A percentile compares a stretch with the other conserved stretches of the same genome.
These are phyloP conservation scores for Ameiurus melas DNA, from an alignment of 2,113 vertebrate species.

Conservation along the genomic window DNA sequence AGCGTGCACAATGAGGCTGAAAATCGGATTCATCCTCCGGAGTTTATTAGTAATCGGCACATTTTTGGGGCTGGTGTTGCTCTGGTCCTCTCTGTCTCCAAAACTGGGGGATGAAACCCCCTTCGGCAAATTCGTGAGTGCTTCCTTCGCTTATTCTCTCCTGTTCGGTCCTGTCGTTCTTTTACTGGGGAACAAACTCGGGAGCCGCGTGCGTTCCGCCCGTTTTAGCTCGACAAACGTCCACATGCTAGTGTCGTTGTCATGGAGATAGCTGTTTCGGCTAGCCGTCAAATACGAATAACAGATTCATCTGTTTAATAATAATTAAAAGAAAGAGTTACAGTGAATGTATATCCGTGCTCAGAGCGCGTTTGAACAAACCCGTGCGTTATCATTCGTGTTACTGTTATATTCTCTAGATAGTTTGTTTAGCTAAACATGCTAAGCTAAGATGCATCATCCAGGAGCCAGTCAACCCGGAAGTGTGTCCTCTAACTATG, in stretches of 20 bases:
- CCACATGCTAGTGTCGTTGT: slow-evolving; percentile 57
- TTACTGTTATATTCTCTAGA: background rate
- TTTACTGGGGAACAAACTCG: background rate
- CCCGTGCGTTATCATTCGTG: too few species aligned
- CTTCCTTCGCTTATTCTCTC: background rate
- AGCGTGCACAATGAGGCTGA: slow-evolving; percentile 80
- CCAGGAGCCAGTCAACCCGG: background rate
- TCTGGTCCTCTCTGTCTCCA: slow-evolving; percentile 85
- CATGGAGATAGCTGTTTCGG: slow-evolving; percentile 62
- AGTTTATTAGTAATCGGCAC: slow-evolving; percentile 81
- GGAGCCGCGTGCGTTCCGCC: background rate
- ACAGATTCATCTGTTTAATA: background rate
- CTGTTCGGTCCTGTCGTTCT: background rate
- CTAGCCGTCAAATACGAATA: background rate
- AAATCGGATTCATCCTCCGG: slow-evolving; percentile 85
- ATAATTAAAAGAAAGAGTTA: too few species aligned
- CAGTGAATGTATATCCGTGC: background rate
- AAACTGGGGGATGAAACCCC: slow-evolving; percentile 71
- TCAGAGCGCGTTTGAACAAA: background rate
- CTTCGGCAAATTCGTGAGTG: slow-evolving; percentile 74
- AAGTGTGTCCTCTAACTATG: background rate
- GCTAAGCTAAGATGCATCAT: slow-evolving; percentile 27
- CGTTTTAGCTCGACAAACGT: background rate
- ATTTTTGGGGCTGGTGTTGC: slow-evolving; percentile 82
- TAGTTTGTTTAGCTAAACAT: background rate